A percentile compares a stretch with the other conserved stretches of the same genome.
These are phyloP conservation scores for Hymenopus coronatus DNA, from an alignment of 2,888 invertebrate species.

Conservation along the genomic window DNA sequence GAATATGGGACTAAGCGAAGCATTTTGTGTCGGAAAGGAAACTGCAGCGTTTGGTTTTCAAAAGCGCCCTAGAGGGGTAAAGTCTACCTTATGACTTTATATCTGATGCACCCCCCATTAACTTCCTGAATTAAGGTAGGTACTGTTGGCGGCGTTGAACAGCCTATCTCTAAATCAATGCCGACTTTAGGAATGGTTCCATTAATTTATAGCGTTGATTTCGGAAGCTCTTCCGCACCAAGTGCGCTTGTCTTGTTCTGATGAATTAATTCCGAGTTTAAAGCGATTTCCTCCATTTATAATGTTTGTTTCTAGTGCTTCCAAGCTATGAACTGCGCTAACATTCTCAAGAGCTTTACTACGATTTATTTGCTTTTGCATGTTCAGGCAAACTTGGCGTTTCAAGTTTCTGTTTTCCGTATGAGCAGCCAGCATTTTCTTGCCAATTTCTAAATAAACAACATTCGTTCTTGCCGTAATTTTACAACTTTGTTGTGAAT, in stretches of 20 bases:
- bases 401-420: neutral
- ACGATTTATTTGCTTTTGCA: neutral
- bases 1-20: too few species aligned
- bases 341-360: neutral
- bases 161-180: neutral
- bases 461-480: neutral
- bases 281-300: neutral
- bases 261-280: neutral
- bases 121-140: neutral
- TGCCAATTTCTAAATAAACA: neutral
- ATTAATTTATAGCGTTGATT: neutral
- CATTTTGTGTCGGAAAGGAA: neutral
- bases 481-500: too few species aligned
- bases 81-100: neutral
- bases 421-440: neutral
- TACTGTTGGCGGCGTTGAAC: neutral
- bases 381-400: neutral
- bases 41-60: neutral
- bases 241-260: neutral
- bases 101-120: neutral
- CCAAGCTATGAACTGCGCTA: neutral
- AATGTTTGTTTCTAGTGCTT: neutral
- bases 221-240: neutral
- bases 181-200: neutral
- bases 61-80: neutral